Evolutionary conservation across 2,888 invertebrate species (phyloP), one percentile per base, ranked within the genome.

Genomic region (Dugesia japonica): DNA sequence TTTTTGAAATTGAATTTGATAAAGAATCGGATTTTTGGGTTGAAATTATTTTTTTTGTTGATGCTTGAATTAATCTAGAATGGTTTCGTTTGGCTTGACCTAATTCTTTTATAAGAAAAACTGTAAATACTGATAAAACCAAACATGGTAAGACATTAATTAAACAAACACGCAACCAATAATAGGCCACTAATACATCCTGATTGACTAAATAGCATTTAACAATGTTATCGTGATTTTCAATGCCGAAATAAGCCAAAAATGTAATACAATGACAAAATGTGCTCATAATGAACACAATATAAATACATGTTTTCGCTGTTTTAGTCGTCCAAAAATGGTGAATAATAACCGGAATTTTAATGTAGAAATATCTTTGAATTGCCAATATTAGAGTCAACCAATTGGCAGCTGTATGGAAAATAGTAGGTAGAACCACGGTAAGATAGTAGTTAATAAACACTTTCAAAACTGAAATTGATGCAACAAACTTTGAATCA

Each of bases 401-500:
- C 93, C 93, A 94, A 79, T 93, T 92, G 80, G 92, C 92, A 1
- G 92, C 92, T 1, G 93, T 92, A 86, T 94, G 94, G 84, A 92
- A 93, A 86, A 75, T 33, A 15, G 82, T 84, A 1, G 84, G 84
- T 42, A 84, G 80, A 42, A 81, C 78, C 71, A 81, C 81, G 13
- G 80, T 80, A n/a, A 83, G 79, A 56, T 81, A 78, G 26, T 80
- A 79, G 88, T 89, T 91, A 0, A 89, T 89, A 82, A 90, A 89
- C 82, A 92, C 0, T 92, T 92, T 85, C 91, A 89, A 89, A 92
- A 76, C 74, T 26, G 56, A 71, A 13, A 42, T 27, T 31, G 71
- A 31, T 15, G 26, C 15, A 0, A 71, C 71, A 71, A 56, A 76
- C 56, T 26, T 71, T n/a, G 26, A 42, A 26, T 71, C 71, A 26